These are phyloP conservation scores for Rhinogobio ventralis DNA, from an alignment of 2,797 vertebrate species.

Conservation along the genomic window DNA sequence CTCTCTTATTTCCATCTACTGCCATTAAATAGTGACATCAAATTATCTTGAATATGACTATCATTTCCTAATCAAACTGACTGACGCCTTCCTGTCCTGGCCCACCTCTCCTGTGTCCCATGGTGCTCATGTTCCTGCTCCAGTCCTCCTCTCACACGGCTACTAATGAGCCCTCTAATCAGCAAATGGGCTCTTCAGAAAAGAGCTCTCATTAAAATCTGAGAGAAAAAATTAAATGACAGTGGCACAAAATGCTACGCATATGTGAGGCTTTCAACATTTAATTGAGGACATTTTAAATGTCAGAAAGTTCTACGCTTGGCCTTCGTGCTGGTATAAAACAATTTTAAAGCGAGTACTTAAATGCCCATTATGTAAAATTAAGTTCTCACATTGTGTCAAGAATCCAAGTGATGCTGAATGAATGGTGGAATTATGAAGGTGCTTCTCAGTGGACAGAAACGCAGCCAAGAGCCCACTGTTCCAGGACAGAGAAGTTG, in stretches of 20 bases:
- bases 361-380: conserved; percentile 63
- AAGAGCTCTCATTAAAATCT: conserved; percentile 61
- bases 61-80: conserved; percentile 47
- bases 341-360: conserved; percentile 26
- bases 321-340: conserved; percentile 45
- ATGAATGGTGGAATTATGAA: conserved; percentile 60
- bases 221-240: conserved; percentile 42
- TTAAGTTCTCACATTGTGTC: conserved; percentile 61
- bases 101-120: conserved; percentile 29
- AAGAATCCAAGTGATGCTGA: conserved; percentile 56
- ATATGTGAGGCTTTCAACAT: conserved; percentile 16
- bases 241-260: conserved; percentile 6
- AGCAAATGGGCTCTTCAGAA: conserved; percentile 60
- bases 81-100: conserved; percentile 29
- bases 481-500: conserved; percentile 30
- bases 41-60: conserved; percentile 14
- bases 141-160: conserved; percentile 39
- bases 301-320: conserved; percentile 59
- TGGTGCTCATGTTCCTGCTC: conserved; percentile 54
- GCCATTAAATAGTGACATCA: conserved; percentile 30
- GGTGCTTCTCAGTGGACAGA: not conserved
- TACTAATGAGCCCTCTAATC: conserved; percentile 63
- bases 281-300: conserved; percentile 61
- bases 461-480: conserved; percentile 9
- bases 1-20: conserved; percentile 19